phyloP scores from a whole-genome alignment of 2,797 vertebrate species.

The Chrosomus eos region DNA sequence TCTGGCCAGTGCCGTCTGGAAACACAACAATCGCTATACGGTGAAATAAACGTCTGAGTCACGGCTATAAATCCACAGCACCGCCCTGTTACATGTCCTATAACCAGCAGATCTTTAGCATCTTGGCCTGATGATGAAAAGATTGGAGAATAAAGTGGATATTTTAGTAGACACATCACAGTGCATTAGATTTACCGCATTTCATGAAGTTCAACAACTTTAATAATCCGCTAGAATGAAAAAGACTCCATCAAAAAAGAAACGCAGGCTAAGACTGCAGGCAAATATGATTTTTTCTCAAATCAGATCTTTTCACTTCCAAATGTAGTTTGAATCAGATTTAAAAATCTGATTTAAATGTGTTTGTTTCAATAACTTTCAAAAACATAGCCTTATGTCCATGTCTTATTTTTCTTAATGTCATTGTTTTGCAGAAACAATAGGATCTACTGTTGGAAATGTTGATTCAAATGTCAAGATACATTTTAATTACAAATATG shows the following conservation, averaged over 20 bases:
- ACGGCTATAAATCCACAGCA: constrained; percentile 16
- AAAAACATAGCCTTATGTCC: too few relatives aligned
- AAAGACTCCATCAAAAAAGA: neutral
- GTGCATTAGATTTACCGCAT: neutral
- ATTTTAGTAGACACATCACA: neutral
- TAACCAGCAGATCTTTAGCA: neutral
- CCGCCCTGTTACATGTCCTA: neutral
- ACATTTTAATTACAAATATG: too few relatives aligned
- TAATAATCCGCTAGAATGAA: neutral
- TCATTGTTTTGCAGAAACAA: too few relatives aligned
- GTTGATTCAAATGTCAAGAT: too few relatives aligned
- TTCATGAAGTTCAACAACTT: neutral
- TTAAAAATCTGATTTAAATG: too few relatives aligned
- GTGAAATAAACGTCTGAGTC: neutral
- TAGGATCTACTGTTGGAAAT: too few relatives aligned
- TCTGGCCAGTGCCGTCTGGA: neutral
- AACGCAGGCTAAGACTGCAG: too few relatives aligned
- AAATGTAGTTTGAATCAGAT: too few relatives aligned
- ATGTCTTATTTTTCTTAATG: too few relatives aligned
- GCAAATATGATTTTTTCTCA: too few relatives aligned
- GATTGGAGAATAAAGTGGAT: neutral
- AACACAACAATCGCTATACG: neutral
- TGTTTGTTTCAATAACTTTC: too few relatives aligned
- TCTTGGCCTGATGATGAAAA: neutral
- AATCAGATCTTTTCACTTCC: too few relatives aligned